phyloP scores from a whole-genome alignment of 2,797 vertebrate species.

The Bovichtus variegatus region DNA sequence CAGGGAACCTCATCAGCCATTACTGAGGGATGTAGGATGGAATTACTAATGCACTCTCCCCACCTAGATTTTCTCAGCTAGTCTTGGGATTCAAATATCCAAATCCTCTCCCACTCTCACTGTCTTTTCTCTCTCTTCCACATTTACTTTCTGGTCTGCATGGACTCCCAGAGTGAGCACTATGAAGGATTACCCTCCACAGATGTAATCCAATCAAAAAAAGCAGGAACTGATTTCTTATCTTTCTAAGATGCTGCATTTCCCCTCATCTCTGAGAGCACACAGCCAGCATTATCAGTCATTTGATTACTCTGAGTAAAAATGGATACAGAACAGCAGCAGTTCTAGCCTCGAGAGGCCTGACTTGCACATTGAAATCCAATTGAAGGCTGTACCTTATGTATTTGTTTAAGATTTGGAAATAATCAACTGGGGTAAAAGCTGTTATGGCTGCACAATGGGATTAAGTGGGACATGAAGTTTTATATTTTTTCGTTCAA shows the following conservation, averaged over 20 bases:
- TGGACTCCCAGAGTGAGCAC: conserved; percentile 74
- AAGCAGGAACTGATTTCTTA: conserved; percentile 88
- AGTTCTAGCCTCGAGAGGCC: conserved; percentile 81
- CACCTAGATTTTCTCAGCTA: conserved; percentile 54
- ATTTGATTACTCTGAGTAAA: conserved; percentile 86
- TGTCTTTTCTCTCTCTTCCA: conserved; percentile 48
- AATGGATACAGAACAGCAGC: conserved; percentile 84
- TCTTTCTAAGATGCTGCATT: conserved; percentile 86
- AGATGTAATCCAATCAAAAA: conserved; percentile 87
- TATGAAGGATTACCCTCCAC: conserved; percentile 83
- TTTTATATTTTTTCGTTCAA: conserved; percentile 68
- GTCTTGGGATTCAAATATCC: conserved; percentile 65
- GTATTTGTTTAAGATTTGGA: conserved; percentile 88
- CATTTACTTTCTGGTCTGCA: conserved; percentile 77
- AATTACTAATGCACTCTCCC: conserved; percentile 64
- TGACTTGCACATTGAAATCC: conserved; percentile 85
- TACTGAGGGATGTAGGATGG: conserved; percentile 28
- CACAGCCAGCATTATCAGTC: conserved; percentile 84
- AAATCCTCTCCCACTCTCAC: conserved; percentile 64
- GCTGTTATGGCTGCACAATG: conserved; percentile 82
- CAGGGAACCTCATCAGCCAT: conserved; percentile 41
- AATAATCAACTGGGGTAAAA: conserved; percentile 88
- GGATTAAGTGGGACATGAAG: conserved; percentile 79
- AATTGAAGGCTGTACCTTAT: conserved; percentile 85
- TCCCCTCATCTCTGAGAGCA: conserved; percentile 82